A percentile compares a stretch with the other conserved stretches of the same genome.
Conservation (phyloP, 1,140 invertebrate genomes). For the Zaprionus capensis region DNA sequence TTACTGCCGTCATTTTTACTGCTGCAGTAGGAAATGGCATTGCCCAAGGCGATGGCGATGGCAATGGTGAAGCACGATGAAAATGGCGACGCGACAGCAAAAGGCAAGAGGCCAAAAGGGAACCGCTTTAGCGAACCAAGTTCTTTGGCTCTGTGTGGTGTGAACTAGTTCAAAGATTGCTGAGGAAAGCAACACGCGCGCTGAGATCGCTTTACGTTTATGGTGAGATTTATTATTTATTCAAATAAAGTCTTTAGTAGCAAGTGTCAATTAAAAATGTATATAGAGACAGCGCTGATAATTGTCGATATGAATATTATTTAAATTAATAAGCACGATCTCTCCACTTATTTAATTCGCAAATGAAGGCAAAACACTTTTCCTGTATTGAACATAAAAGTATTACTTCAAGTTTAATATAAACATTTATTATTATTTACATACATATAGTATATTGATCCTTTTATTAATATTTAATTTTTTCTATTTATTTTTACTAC, state of each 20-base stretch:
- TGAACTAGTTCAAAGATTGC: constrained; percentile 32
- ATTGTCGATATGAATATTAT: too few relatives aligned
- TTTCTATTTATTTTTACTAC: neutral
- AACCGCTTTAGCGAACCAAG: constrained; percentile 6
- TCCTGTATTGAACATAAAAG: too few relatives aligned
- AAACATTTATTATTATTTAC: too few relatives aligned
- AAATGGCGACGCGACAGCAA: constrained; percentile 19
- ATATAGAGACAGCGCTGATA: too few relatives aligned
- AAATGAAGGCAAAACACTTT: too few relatives aligned
- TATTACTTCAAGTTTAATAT: neutral
- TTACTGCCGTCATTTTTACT: constrained; percentile 82
- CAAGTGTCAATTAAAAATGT: too few relatives aligned
- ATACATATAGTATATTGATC: too few relatives aligned
- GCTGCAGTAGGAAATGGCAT: constrained; percentile 59
- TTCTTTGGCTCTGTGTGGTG: neutral
- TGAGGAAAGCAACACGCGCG: constrained; percentile 4
- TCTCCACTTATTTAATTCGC: too few relatives aligned
- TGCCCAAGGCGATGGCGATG: constrained; percentile 36
- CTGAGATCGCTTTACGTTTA: constrained; percentile 1
- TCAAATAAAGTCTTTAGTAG: too few relatives aligned
- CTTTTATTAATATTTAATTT: neutral
- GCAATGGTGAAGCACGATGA: constrained; percentile 28
- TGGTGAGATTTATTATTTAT: constrained; percentile 22
- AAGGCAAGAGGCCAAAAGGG: constrained; percentile 41
- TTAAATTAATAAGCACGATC: too few relatives aligned